Base-by-base conservation (phyloP, 2,888 invertebrate species). In the Drosophila testacea region DNA sequence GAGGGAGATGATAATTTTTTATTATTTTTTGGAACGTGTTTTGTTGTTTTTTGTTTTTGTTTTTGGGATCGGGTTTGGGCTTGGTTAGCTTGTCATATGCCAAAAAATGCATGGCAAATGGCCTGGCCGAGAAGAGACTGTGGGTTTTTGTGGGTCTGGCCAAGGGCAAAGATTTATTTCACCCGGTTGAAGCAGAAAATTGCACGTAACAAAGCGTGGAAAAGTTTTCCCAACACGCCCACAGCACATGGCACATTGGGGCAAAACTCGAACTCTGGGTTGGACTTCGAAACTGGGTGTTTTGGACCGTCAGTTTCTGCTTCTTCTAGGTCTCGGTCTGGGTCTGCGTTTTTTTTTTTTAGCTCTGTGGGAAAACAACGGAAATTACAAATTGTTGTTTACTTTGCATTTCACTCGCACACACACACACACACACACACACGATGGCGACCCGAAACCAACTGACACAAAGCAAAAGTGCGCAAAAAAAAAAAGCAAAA, bases 341-440 rank as follows among this genome's bases (percentile, higher is more conserved):
- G 44, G 46, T 10, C 56, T 44, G 39, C 10, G 36, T 48, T 30
- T 46, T 27, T 34, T 39, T 48, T 42, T 44, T 54, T 44, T 42
- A 44, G 46, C 65, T 44, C 60, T 69, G 50, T 60, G 68, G 57
- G 57, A 72, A 77, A 81, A 83, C 78, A 88, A 78, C 80, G 86
- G 86, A 83, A 83, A 83, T 85, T 83, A 88, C 88, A 85, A 83
- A 83, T 88, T 84, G 88, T 78, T 83, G 86, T 83, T 83, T 83
- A 79, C 88, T 88, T 82, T 83, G 80, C 88, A 85, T 83, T 87
- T 81, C 77, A 74, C 48, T 85, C 70, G 72, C 81, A 78, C 78
- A 57, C 50, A 39, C 27, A 50, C 16, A 51, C 55, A 72, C 38
- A 46, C 48, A 34, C 71, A 64, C 44, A 42, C 7, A 28, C 41